Base-by-base conservation (phyloP, 1,140 invertebrate genomes). In the Planococcus citri region DNA sequence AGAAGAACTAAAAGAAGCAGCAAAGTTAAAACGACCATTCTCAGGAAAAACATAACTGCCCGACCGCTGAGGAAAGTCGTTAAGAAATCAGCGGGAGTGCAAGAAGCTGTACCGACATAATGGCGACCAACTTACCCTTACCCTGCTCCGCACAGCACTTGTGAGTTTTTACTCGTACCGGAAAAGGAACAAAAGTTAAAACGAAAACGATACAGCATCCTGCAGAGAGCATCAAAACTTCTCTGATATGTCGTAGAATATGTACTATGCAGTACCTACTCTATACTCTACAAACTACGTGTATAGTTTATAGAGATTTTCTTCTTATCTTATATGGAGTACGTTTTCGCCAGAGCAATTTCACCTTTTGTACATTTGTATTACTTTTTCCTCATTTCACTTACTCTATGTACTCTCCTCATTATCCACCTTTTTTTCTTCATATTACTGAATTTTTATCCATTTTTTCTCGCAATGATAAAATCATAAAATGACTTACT, bases 151-250 rank as follows among this genome's bases (percentile, higher is more conserved):
- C 41, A 17, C 41, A 51, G 17, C 41, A 51, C 41, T 51, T 51
- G 17, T 51, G 41, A 51, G 41, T 51, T 51, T 51, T 51, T 51
- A 51, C 41, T 51, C 41, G 41, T 51, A 51, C 41, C 41, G 41
- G 41, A 51, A 51, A 51, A 51, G 41, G 41, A 51, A 51, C 41
- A 51, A 51, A 51, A 51, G 41, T 51, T 51, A 51, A 51, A 51
- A 51, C 41, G 41, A 51, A 51, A 51, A 51, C 41, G 41, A 51
- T 51, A 51, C 41, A 51, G 17, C 41, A 51, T 51, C 41, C 41
- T 51, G 41, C 41, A 20, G 41, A 51, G 41, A 51, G n/a, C 41
- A 20, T 51, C 41, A 17, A 51, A 51, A 51, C 6, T n/a, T 20
- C 41, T 20, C 10, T 20, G 12, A 51, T 51, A 51, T 20, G 41